Evolutionary conservation across 2,888 invertebrate genomes (phyloP), one percentile per base, ranked within the genome.

Genomic region (Pollenia labialis): DNA sequence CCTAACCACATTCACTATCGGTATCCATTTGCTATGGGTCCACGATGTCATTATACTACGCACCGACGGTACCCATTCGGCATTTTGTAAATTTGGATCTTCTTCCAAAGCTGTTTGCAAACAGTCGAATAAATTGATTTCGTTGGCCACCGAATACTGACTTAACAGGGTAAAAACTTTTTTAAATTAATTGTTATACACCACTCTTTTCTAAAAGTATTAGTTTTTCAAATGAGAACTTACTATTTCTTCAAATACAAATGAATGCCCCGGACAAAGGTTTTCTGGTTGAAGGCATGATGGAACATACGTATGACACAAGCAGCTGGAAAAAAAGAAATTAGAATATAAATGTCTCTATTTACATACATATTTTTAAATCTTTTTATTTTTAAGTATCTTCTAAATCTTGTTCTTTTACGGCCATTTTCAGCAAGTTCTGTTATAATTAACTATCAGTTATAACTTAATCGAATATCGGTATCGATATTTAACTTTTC

Each of bases 1-100:
- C 4, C 92, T 85, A 2, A 90, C 66, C 0, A 95, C 94, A 23
- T 92, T 93, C 0, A 96, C 90, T 0, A 96, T 93, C 0, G 96
- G 96, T 90, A 94, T 95, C 62, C 95, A 95, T 60, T 94, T 92
- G 89, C 95, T 95, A 16, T 94, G 93, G 0, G 95, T 95, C 96
- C 96, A 96, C 0, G 94, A 94, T 40, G 94, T 92, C 94, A 96
- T 85, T 94, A 95, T 84, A 87, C 89, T 90, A 91, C 93, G 90
- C 94, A 95, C 50, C 93, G 91, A 1, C 90, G 90, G 6, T 83
- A 90, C 71, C 82, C 92, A 90, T 1, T 87, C 32, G 4, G 88
- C 80, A 10, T 87, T 66, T 12, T 50, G 68, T n/a, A 90, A 88
- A 2, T 72, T 79, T 9, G 76, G 66, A 46, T 91, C 91, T 60